Evolutionary conservation across 1,140 invertebrate genomes (phyloP).

Genomic region (Daktulosphaira vitifoliae): DNA sequence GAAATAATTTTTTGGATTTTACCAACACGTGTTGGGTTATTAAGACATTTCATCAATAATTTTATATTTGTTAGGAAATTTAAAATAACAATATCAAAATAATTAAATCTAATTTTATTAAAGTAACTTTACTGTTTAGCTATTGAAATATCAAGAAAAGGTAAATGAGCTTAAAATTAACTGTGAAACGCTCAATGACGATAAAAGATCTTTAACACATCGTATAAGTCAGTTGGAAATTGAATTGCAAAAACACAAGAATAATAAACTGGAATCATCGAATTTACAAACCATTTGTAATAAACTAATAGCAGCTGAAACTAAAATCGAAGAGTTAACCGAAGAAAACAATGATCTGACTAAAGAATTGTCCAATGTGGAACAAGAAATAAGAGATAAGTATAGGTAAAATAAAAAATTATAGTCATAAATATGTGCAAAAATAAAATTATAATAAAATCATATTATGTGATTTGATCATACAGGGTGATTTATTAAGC

Average conservation of each 20-base stretch:
- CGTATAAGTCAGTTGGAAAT: conserved; percentile 63
- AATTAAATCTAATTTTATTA: conserved; percentile 2
- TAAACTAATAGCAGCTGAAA: conserved; percentile 76
- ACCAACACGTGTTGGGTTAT: no score
- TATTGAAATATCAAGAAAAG: conserved; percentile 67
- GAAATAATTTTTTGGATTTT: neutral
- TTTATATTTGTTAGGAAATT: neutral
- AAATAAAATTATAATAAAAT: no score
- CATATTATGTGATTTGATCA: no score
- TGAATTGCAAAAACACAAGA: conserved; percentile 49
- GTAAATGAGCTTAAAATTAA: conserved; percentile 68
- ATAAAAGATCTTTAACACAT: conserved; percentile 65
- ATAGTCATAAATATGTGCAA: no score
- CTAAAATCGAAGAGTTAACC: conserved; percentile 82
- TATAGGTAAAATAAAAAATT: conserved; percentile 73
- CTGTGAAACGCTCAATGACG: conserved; percentile 68
- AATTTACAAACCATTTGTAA: conserved; percentile 59
- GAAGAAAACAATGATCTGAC: conserved; percentile 95
- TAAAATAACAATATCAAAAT: neutral
- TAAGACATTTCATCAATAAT: neutral
- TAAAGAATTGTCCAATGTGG: conserved; percentile 82
- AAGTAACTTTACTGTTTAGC: conserved; percentile 39
- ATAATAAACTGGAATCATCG: conserved; percentile 39
- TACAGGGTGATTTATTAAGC: no score
- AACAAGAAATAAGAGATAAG: conserved; percentile 94